Base-by-base conservation (phyloP, 1,140 invertebrate genomes). In the Drosophila pachea region DNA sequence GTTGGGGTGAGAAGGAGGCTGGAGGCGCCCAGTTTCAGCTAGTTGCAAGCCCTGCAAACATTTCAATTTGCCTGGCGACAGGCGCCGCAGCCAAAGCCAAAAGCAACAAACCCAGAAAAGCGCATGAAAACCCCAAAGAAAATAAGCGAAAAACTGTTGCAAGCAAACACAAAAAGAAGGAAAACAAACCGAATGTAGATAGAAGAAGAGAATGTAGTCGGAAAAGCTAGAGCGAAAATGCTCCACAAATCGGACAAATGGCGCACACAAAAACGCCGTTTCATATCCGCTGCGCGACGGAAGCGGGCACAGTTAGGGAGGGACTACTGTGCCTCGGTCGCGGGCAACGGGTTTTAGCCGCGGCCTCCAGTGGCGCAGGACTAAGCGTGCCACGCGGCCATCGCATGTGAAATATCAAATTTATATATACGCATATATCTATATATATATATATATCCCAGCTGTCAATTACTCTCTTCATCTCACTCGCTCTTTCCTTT, bases 61-160 rank as follows among this genome's bases (percentile, higher is more conserved):
- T 86, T 86, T 86, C 81, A 86, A 86, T 86, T 86, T 86, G 82
- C 82, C 74, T 86, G 82, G 69, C 73, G 69, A 58, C 73, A 68
- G 68, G 47, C 58, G 59, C 59, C 62, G 61, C 70, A n/a, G n/a
- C 84, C 79, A 86, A 81, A 81, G 73, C 81, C 82, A 86, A 81
- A 86, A n/a, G n/a, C 73, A 81, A 81, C 73, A 78, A 64, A 68
- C 56, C 47, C 56, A 29, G 32, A 48, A 58, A 58, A 53, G 64
- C 63, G 56, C 54, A 67, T 43, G 47, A 52, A 33, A 53, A 54
- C 36, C 47, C 4, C 29, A 5, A 14, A 31, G 40, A 50, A 29
- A 62, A 62, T 43, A 43, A 42, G 2, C 11, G 4, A 7, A 9
- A 5, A 22, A 22, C 22, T 22, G 22, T 22, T 22, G 22, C 22